Evolutionary conservation across 2,113 vertebrate species (phyloP), one percentile per base, ranked within the genome.

Genomic region (Lamprologus sp.): DNA sequence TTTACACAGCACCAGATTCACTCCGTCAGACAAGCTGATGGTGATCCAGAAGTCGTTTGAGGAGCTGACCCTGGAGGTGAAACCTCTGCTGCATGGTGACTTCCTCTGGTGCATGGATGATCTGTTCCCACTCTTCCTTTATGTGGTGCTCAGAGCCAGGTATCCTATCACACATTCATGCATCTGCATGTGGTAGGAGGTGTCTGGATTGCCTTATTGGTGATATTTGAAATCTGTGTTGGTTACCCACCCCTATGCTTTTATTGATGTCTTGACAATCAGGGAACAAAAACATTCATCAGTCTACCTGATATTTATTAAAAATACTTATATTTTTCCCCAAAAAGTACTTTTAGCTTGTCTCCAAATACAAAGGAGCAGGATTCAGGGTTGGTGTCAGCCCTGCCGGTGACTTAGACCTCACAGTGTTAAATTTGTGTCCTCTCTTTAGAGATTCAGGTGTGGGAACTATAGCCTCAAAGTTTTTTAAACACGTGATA

Each of bases 61-160:
- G 93, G 98, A 99, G 92, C 96, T 99, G 90, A 99, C 97, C 6
- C 98, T 98, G 96, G 98, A 97, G 56, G 97, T 98, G 3, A 97
- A 98, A 85, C 96, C 96, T 2, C 94, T 96, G 35, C 95, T 98
- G 84, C 96, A 97, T 37, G 95, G 96, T 77, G 96, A 97, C 91
- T 99, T 99, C 92, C 88, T 99, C 83, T 99, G 98, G 98, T 99
- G 98, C 92, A 99, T 99, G 99, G 99, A 99, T 84, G 98, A 99
- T 90, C 96, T 99, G 83, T 98, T 99, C 89, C 98, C 98, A 3
- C 97, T 99, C 84, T 99, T 99, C 95, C 96, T 99, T n/a, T 99
- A 98, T 15, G 97, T 99, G 93, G 98, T 99, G 87, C 96, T 99
- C 40, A 97, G 99, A 92, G 98, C 99, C 63, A 98, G 98, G 99